Evolutionary conservation across 2,888 invertebrate genomes (phyloP), one percentile per base, ranked within the genome.

Genomic region (Escarpia spicata): DNA sequence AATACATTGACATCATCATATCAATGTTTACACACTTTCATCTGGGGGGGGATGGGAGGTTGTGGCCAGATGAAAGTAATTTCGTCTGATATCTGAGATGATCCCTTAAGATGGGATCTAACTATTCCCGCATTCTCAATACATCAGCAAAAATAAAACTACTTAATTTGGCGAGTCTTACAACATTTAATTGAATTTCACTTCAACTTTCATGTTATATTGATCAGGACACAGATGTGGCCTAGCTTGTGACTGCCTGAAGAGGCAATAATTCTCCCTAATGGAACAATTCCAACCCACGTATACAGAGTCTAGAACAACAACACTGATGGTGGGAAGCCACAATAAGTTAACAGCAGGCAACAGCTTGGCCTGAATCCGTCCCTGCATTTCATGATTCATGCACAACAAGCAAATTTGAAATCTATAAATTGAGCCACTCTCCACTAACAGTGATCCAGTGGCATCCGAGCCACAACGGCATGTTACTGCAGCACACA

Each of bases 391-490:
- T 75, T 75, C 26, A 75, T 75, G 75, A 75, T 75, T 75, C 75
- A 75, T n/a, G n/a, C 75, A 75, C 75, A 75, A 52, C 52, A 52
- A 75, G 4, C 75, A 26, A 75, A 75, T 26, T 6, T 75, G 75
- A 75, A 75, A 6, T 75, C 26, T 75, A 75, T 75, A 19, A 75
- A 75, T 75, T 75, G 15, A 75, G 75, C 75, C 75, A 75, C n/a
- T 19, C 75, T 75, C 75, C 15, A 75, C 75, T 75, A 75, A 75
- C 75, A 75, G 75, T 26, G 26, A 6, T 26, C 75, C 75, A 26
- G 75, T 75, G 75, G 75, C 75, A 75, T 75, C 75, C 75, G 19
- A 75, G 75, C 75, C 75, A 75, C 75, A 75, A 75, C 75, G 75
- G 75, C 75, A 75, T 75, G 75, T 75, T 75, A 75, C 75, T 75